Conservation (phyloP, 2,113 vertebrate genomes). For the Notothenia rossii region DNA sequence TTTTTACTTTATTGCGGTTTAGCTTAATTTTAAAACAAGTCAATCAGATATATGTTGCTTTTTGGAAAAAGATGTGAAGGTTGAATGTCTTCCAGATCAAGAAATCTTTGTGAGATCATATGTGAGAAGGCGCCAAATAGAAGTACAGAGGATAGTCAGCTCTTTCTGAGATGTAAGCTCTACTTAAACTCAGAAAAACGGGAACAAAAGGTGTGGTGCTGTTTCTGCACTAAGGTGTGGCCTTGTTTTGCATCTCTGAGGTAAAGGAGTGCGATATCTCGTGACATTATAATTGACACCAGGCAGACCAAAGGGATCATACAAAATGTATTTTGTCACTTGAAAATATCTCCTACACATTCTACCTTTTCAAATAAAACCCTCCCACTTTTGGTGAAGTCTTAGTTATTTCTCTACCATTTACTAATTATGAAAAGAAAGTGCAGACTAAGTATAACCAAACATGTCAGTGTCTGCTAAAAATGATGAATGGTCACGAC, state of each 20-base stretch:
- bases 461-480: too few relatives aligned
- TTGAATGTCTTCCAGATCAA: background rate
- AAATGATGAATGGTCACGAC: too few relatives aligned
- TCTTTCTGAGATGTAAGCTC: background rate
- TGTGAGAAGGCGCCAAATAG: background rate
- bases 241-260: background rate
- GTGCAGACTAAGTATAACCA: too few relatives aligned
- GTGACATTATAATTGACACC: background rate
- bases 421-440: too few relatives aligned
- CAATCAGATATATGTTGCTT: background rate
- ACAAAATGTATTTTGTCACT: background rate
- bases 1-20: background rate
- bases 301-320: too few relatives aligned
- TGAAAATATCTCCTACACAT: background rate
- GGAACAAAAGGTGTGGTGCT: background rate
- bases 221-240: background rate
- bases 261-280: background rate
- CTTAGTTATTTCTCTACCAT: too few relatives aligned
- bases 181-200: conserved; percentile 45
- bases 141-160: background rate
- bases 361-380: background rate
- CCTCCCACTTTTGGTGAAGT: background rate
- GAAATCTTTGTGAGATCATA: background rate
- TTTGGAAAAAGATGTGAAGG: background rate
- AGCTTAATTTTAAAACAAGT: background rate